Percentiles rank a stretch among this genome's conserved stretches.
Conservation (phyloP, 2,113 vertebrate genomes). For the Laticauda colubrina region DNA sequence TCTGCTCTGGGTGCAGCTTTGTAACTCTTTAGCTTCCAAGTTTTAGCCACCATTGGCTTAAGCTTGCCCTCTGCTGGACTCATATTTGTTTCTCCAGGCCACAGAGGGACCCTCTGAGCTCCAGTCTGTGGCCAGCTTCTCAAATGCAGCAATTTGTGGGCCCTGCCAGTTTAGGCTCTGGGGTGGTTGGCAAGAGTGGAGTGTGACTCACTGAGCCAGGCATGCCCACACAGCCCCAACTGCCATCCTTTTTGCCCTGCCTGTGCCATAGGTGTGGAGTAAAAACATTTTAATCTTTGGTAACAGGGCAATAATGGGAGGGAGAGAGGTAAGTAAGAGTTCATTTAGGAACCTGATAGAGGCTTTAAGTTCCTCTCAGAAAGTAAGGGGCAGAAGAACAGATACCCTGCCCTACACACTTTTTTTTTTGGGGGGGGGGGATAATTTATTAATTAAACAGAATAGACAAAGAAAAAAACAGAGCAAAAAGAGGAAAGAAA, state of each 20-base stretch:
- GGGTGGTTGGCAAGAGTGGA: slow-evolving; percentile 1
- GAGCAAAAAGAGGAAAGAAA: neutral
- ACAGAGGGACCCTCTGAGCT: too few species aligned
- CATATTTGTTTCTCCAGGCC: neutral
- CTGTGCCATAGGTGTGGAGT: neutral
- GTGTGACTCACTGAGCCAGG: slow-evolving; percentile 2
- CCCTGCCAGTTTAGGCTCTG: neutral
- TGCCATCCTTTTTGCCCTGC: neutral
- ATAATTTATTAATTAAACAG: neutral
- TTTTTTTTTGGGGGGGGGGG: neutral
- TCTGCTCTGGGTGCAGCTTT: neutral
- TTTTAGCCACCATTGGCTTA: neutral
- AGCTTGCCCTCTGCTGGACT: neutral
- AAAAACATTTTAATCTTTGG: slow-evolving; percentile 26
- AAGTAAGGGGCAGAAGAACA: neutral
- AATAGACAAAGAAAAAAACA: neutral
- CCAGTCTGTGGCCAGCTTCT: neutral
- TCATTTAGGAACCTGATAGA: neutral
- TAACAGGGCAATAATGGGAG: neutral
- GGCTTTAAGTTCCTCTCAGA: neutral
- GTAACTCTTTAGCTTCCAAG: neutral
- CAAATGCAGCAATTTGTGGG: neutral
- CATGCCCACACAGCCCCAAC: slow-evolving; percentile 22
- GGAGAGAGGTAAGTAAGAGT: slow-evolving; percentile 15
- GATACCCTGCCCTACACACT: neutral